Evolutionary conservation across 2,888 invertebrate species (phyloP), one percentile per base, ranked within the genome.

Genomic region (Scrobipalpa costella): DNA sequence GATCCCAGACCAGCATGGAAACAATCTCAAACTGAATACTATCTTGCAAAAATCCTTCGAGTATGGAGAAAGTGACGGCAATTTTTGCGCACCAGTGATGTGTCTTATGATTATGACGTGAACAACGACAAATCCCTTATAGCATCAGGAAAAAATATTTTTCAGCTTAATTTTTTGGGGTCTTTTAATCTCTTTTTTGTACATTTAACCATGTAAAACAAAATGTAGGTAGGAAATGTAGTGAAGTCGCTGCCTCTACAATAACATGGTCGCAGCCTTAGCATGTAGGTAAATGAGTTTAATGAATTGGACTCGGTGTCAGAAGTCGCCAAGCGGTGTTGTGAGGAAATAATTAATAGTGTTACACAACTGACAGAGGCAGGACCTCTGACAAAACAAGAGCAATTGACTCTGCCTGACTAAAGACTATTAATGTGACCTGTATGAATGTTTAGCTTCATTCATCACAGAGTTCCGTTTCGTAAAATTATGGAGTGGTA

Each of bases 281-380:
- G 3, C 33, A 34, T 8, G 17, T 44, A 15, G 44, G 44, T 33
- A 34, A 55, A 55, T 33, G n/a, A 55, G 55, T 15, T 34, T 33
- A 55, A 55, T 55, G 55, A 55, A 55, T 55, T 55, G 55, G 7
- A 34, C 55, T 55, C n/a, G 15, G 7, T 55, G 55, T 55, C 33
- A 15, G 55, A 33, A n/a, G 19, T 19, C 27, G 44, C 11, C 34
- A 7, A 27, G n/a, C 55, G 15, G 7, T 55, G 34, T 55, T 44
- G 44, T 15, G 50, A 19, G 50, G 55, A 55, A 15, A 27, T 55
- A 55, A 55, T 55, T 15, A 52, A 55, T 55, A 34, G 50, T 34
- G 55, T 55, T 55, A 15, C 55, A 34, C n/a, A 55, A 55, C 55
- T 15, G 55, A 55, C 55, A 55, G n/a, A 11, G 15, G 27, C 33